Base-by-base conservation (phyloP, 2,797 vertebrate species). In the Callimico goeldii region DNA sequence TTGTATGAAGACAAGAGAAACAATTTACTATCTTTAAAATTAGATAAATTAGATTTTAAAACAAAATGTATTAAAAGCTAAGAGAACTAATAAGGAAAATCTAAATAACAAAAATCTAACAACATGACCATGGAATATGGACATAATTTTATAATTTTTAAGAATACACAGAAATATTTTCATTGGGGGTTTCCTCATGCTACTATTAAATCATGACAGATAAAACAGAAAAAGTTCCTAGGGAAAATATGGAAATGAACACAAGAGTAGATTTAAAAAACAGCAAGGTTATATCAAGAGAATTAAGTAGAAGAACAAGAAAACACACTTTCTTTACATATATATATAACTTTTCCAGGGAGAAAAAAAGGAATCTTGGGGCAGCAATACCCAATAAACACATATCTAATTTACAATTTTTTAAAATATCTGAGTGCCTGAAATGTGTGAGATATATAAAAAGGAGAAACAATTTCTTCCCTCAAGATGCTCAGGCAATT, bases 41-140 rank as follows among this genome's bases (percentile, higher is more conserved):
- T 90, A 94, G 75, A 79, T 64, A 86, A 85, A 81, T 76, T 76
- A 89, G 10, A 90, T 87, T 92, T 83, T 55, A 96, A 87, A 91
- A 26, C 57, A 84, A 85, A 93, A 93, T 58, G 7, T 7, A 85
- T 61, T 89, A 58, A 85, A 91, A 82, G 36, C 8, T 55, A 72
- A 90, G 55, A 58, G 17, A 36, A 91, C 36, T 81, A 81, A 76
- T 33, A 90, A 90, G 30, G 24, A 91, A 93, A 88, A 39, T 17
- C 13, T 77, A 94, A 92, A 86, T 72, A 96, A 43, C 46, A 80
- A 94, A 95, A 95, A 76, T 30, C 67, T 81, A 94, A 70, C 48
- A 67, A 70, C 57, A 87, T 57, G 12, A 14, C 39, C 52, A 87
- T 7, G 87, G 61, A 73, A 73, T 43, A 80, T 33, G 39, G 26